Evolutionary conservation across 1,140 invertebrate genomes (phyloP), one percentile per base, ranked within the genome.

Genomic region (Macrotrachela quadricornifera): DNA sequence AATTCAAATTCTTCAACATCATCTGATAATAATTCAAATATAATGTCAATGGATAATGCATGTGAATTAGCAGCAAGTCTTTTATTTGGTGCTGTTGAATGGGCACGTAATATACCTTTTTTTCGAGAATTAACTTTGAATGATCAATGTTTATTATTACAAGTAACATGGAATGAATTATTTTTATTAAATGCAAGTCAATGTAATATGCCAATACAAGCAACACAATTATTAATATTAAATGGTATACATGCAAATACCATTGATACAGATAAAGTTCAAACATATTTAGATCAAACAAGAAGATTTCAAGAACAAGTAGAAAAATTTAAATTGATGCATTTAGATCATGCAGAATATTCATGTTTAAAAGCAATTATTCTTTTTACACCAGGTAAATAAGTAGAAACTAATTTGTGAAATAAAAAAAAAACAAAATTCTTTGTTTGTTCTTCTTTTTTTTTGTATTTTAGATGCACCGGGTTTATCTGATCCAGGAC

Each of bases 351-450:
- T 6, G 90, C 90, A 45, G 91, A 96, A 72, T 95, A 95, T 74
- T 88, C 84, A 71, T 95, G 90, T 74, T 78, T 96, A 66, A 96
- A 96, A 75, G 90, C 90, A 57, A 94, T 96, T 71, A 88, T 94
- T 61, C 80, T 96, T 66, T 96, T 95, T 77, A 92, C 87, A 62
- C 90, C 90, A 77, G 91, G 91, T 96, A 79, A 83, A 81, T 77
- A 46, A 12, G 38, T 6, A 17, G 40, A 14, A 9, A 3, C 50
- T 10, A 48, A 14, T 30, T 14, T n/a, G 16, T 43, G 2, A 10
- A 43, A 43, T 43, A 43, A 6, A 43, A 4, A n/a, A n/a, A n/a
- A n/a, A n/a, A n/a, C n/a, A n/a, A n/a, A n/a, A n/a, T n/a, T n/a
- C n/a, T n/a, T n/a, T n/a, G n/a, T 30, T 30, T 30, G 21, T 30